These are phyloP conservation scores for Formica exsecta DNA, from an alignment of 1,140 invertebrate genomes.

Conservation along the genomic window DNA sequence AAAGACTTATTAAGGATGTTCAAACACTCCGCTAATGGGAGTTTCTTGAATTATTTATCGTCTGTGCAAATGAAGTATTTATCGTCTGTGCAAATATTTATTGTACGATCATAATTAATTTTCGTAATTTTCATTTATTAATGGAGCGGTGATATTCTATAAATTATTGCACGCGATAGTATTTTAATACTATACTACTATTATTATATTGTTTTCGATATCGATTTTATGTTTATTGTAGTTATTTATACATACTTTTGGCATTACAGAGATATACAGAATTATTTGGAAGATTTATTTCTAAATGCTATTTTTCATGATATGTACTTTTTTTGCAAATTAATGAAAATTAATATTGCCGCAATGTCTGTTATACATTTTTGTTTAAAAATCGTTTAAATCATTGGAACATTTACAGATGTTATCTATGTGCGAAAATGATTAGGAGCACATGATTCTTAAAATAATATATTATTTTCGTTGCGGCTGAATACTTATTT, in stretches of 20 bases:
- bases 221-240: background rate
- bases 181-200: slow-evolving; percentile 17
- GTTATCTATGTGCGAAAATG: slow-evolving; percentile 22
- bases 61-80: background rate
- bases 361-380: background rate
- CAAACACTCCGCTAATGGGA: background rate
- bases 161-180: background rate
- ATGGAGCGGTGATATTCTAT: background rate
- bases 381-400: background rate
- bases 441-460: slow-evolving; percentile 44
- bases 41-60: background rate
- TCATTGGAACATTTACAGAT: slow-evolving; percentile 5
- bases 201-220: background rate
- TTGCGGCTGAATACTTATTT: slow-evolving; percentile 75
- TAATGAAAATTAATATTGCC: background rate
- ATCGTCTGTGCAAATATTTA: background rate
- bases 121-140: background rate
- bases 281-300: slow-evolving; percentile 14
- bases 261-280: background rate
- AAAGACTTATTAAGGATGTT: background rate
- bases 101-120: background rate
- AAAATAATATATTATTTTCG: slow-evolving; percentile 56
- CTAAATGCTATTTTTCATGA: background rate
- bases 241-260: slow-evolving; percentile 21
- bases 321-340: background rate